A percentile compares a stretch with the other conserved stretches of the same genome.
Evolutionary conservation across 2,797 vertebrate genomes (phyloP).

Genomic region (Anguilla megastoma): DNA sequence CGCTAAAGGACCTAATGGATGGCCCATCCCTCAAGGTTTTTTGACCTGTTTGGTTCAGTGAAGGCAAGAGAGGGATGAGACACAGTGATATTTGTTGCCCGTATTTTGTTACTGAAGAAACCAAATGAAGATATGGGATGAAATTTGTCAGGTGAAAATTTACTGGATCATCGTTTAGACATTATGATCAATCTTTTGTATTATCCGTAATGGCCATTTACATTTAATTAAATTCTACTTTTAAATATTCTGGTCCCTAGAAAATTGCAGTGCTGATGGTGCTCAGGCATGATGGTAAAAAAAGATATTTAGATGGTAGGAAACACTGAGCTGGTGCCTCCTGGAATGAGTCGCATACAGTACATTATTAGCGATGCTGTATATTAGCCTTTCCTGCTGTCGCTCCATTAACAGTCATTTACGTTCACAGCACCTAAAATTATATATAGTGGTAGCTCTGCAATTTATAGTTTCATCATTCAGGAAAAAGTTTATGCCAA

Average conservation of each 20-base stretch:
- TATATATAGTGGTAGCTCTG: background rate
- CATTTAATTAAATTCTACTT: background rate
- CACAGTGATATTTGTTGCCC: background rate
- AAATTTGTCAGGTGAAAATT: background rate
- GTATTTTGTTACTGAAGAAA: background rate
- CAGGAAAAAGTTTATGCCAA: background rate
- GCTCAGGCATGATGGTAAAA: background rate
- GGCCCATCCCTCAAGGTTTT: background rate
- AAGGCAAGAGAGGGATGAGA: background rate
- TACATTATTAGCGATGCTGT: background rate
- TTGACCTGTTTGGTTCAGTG: conserved; percentile 8
- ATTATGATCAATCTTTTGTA: background rate
- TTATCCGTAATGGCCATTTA: background rate
- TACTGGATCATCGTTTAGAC: background rate
- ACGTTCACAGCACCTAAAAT: background rate
- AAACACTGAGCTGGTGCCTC: background rate
- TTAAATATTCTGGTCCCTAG: background rate
- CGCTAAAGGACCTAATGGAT: conserved; percentile 53
- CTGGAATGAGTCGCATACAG: background rate
- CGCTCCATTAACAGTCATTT: background rate
- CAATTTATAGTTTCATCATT: background rate
- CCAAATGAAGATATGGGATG: background rate
- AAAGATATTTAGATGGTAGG: background rate
- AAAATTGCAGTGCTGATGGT: background rate
- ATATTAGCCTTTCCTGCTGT: background rate